Evolutionary conservation across 1,140 invertebrate genomes (phyloP), one percentile per base, ranked within the genome.

Genomic region (Papilio glaucus): DNA sequence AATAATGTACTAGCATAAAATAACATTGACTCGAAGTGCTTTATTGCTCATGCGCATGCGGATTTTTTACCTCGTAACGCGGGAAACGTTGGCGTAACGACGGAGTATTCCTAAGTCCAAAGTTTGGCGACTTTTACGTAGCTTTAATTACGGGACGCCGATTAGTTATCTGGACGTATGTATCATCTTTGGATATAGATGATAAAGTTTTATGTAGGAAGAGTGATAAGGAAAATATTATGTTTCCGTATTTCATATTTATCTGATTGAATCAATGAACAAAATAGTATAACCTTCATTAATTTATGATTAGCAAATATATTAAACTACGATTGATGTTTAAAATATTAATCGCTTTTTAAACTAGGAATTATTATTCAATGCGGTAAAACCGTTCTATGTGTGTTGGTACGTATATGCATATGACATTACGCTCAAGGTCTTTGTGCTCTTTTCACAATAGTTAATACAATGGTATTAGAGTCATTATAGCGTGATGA

Each of bases 391-490:
- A 12, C 10, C 1, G 6, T 45, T 45, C 18, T 53, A 24, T 49
- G 7, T 53, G 7, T 45, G 12, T 45, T 4, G 4, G n/a, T 45
- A 45, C 15, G 18, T 49, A 49, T 21, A n/a, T 21, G 18, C 2
- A 18, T 49, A 21, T 24, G 57, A 33, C 57, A 61, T 33, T 61
- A 33, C 57, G 57, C 7, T 6, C 61, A 63, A 63, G 61, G 61
- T 63, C 61, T 18, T 15, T 6, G 9, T 65, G 7, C 12, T 37
- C 37, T 65, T 65, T 24, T 72, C 41, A 72, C 57, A 76, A 75
- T 72, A 71, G 72, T 72, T 53, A 62, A 69, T 74, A 60, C 72
- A 76, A 72, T 74, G 62, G 74, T 65, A 77, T 74, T 74, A 76
- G 63, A 39, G 24, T 49, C 60, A 72, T 57, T 67, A 72, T 63